Evolutionary conservation across 37 sponge, comb jelly and placozoan species (phyloP), one percentile per base, ranked within the genome.

Genomic region (Ianthella basta): DNA sequence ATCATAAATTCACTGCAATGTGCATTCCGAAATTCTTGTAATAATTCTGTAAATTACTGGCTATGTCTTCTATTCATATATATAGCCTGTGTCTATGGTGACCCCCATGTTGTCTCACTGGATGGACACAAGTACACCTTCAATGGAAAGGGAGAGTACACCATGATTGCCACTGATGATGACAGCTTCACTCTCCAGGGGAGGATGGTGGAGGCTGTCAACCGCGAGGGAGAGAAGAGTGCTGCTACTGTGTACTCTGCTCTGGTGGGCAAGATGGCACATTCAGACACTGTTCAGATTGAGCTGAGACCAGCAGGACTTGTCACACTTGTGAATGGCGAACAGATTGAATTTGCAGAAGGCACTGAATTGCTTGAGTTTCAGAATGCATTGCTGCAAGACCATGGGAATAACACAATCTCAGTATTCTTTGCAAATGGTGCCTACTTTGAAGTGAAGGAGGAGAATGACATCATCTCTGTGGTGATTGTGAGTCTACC

Each of bases 41-140:
- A n/a, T n/a, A n/a, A n/a, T n/a, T n/a, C n/a, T n/a, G n/a, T n/a
- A n/a, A n/a, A n/a, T n/a, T n/a, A n/a, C n/a, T n/a, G n/a, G n/a
- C n/a, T n/a, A n/a, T n/a, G n/a, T n/a, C n/a, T n/a, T n/a, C n/a
- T 61, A 61, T 27, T 14, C 36, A 20, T 33, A 6, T 35, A 15
- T 35, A 20, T 21, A 60, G 60, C 81, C 59, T 80, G 59, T 32
- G 25, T 56, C 21, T 61, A n/a, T 59, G 90, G 90, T 0, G 90
- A 90, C 70, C 90, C 90, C 53, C 90, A 90, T 38, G 33, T 90
- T 54, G 59, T 86, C 3, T 86, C 90, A 55, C 82, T 86, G 35
- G 90, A 90, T 77, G 90, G 90, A 36, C 57, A 79, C 39, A 34
- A 86, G 83, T 90, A 90, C 83, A 90, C 90, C 16, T 90, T 90